phyloP scores from a whole-genome alignment of 2,888 invertebrate species.

The Cephonodes hylas region DNA sequence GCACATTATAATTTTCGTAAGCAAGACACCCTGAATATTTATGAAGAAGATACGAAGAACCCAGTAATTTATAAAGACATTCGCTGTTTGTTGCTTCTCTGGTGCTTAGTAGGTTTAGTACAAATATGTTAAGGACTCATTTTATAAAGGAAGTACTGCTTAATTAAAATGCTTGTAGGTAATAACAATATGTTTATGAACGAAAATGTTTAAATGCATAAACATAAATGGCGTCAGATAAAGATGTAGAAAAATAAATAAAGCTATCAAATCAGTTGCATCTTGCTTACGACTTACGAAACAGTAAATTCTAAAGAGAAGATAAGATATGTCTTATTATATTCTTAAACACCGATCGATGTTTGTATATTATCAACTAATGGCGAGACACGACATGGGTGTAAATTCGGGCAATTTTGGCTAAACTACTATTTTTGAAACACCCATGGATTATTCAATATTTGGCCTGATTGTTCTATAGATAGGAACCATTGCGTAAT shows the following conservation, averaged over 20 bases:
- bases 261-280: neutral
- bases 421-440: neutral
- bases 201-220: too few relatives aligned
- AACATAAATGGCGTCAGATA: too few relatives aligned
- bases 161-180: too few relatives aligned
- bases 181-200: too few relatives aligned
- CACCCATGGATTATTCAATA: neutral
- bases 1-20: neutral
- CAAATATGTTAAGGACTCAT: too few relatives aligned
- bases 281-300: neutral
- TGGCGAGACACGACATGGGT: neutral
- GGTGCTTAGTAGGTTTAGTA: too few relatives aligned
- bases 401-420: slow-evolving; percentile 5
- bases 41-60: too few relatives aligned
- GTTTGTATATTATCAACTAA: neutral
- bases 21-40: too few relatives aligned
- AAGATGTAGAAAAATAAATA: too few relatives aligned
- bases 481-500: neutral
- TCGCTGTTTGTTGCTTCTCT: too few relatives aligned
- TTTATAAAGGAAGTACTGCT: neutral
- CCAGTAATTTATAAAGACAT: too few relatives aligned
- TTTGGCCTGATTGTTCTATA: neutral
- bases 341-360: neutral
- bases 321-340: slow-evolving; percentile 5
- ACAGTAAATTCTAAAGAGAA: neutral